These are phyloP conservation scores for Arctia plantaginis DNA, from an alignment of 2,888 invertebrate species.

Conservation along the genomic window DNA sequence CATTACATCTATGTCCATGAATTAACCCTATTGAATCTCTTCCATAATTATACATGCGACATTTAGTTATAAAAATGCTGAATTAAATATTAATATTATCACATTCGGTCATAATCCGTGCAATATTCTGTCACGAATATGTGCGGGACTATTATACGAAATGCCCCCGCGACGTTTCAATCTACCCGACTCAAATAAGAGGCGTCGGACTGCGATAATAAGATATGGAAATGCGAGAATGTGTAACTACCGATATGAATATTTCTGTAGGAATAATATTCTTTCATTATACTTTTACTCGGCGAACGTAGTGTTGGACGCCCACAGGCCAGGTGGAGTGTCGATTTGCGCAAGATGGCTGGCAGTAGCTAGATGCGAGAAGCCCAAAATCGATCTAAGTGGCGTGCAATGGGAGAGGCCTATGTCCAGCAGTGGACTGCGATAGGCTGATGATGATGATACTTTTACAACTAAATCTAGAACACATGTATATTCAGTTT, in stretches of 20 bases:
- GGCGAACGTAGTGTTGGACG: too few relatives aligned
- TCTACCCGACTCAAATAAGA: slow-evolving; percentile 60
- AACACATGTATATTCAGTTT: too few relatives aligned
- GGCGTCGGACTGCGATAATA: slow-evolving; percentile 47
- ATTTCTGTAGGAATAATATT: background rate
- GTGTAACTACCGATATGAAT: slow-evolving; percentile 7
- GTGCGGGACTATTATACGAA: slow-evolving; percentile 35
- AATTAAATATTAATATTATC: background rate
- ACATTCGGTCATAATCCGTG: background rate
- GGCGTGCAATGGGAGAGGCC: too few relatives aligned
- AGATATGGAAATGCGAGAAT: slow-evolving; percentile 39
- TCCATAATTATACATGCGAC: too few relatives aligned
- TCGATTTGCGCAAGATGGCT: too few relatives aligned
- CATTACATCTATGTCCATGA: too few relatives aligned
- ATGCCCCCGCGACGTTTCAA: slow-evolving; percentile 43
- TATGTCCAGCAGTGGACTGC: too few relatives aligned
- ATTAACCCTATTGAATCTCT: too few relatives aligned
- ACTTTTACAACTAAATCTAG: slow-evolving; percentile 10
- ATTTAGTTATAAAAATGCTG: background rate
- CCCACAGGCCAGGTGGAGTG: too few relatives aligned
- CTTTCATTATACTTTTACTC: background rate
- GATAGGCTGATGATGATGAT: too few relatives aligned
- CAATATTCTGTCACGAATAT: slow-evolving; percentile 10
- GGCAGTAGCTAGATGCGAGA: too few relatives aligned
- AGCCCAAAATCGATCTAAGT: too few relatives aligned